Percentiles rank a stretch among this genome's conserved stretches.
Conservation (phyloP, 2,888 invertebrate genomes). For the Ophion ellenae region DNA sequence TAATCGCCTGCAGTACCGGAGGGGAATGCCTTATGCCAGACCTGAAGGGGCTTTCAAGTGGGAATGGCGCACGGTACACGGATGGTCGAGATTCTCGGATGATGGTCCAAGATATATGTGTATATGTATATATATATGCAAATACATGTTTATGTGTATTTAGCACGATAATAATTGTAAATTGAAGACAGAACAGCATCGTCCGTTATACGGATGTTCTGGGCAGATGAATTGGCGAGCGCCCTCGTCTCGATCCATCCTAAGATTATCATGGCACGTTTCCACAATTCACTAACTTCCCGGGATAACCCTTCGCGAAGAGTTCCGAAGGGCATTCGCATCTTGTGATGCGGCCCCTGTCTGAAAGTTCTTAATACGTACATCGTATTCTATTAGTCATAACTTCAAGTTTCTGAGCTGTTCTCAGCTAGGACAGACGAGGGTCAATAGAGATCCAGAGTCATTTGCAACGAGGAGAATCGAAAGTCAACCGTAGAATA, state of each 20-base stretch:
- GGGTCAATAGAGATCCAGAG: not conserved
- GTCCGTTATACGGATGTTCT: conserved; percentile 28
- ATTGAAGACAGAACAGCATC: conserved; percentile 27
- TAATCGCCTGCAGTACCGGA: not conserved
- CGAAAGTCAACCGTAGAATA: not conserved
- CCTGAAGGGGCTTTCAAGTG: conserved; percentile 46
- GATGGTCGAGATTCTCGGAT: not conserved
- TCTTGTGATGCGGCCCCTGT: conserved; percentile 11
- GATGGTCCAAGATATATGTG: not conserved
- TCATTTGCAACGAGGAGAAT: not conserved
- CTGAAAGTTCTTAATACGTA: conserved; percentile 27
- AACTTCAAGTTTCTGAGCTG: conserved; percentile 17
- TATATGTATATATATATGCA: not conserved
- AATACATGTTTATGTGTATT: not conserved
- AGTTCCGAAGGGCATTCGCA: conserved; percentile 38
- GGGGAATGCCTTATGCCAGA: conserved; percentile 8
- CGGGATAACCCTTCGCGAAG: conserved; percentile 14
- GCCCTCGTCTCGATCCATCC: conserved; percentile 12
- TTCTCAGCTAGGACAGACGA: not conserved
- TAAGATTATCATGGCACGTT: conserved; percentile 33
- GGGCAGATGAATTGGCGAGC: conserved; percentile 1
- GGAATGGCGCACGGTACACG: conserved; percentile 4
- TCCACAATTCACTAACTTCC: conserved; percentile 52
- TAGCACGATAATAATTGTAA: conserved; percentile 38
- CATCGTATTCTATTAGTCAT: conserved; percentile 28